Percentiles rank a stretch among this genome's conserved stretches.
Conservation (phyloP, 37 sponge, comb jelly and placozoan species). For the Tethya wilhelma region DNA sequence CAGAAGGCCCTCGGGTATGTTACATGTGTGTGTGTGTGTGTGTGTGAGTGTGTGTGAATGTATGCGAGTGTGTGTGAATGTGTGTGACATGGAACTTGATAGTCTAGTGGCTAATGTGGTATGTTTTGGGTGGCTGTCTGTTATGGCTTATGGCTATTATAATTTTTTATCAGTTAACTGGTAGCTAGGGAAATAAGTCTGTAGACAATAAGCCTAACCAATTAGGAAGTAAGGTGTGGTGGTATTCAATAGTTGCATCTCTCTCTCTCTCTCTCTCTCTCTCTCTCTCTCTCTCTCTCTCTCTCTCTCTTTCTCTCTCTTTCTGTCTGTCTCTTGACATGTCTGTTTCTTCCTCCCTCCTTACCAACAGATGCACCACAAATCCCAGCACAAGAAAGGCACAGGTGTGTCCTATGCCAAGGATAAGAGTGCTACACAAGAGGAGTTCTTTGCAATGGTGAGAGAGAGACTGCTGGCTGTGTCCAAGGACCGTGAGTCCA, state of each 20-base stretch:
- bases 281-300: no score
- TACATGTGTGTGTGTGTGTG: no score
- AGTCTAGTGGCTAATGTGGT: not conserved
- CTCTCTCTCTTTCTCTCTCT: conserved; percentile 13
- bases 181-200: not conserved
- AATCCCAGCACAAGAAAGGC: not conserved
- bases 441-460: conserved; percentile 53
- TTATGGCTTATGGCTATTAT: not conserved
- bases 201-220: not conserved
- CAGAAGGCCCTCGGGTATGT: conserved; percentile 26
- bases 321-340: not conserved
- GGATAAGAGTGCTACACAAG: conserved; percentile 31
- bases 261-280: not conserved
- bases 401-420: not conserved
- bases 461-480: conserved; percentile 64
- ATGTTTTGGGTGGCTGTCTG: not conserved
- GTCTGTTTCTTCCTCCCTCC: conserved; percentile 1
- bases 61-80: not conserved
- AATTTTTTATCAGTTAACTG: not conserved
- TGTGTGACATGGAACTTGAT: not conserved
- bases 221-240: not conserved
- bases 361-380: no score
- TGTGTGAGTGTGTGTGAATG: no score
- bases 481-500: conserved; percentile 42
- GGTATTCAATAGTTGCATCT: no score